Evolutionary conservation across 2,113 vertebrate genomes (phyloP), one percentile per base, ranked within the genome.

Genomic region (Perognathus longimembris): DNA sequence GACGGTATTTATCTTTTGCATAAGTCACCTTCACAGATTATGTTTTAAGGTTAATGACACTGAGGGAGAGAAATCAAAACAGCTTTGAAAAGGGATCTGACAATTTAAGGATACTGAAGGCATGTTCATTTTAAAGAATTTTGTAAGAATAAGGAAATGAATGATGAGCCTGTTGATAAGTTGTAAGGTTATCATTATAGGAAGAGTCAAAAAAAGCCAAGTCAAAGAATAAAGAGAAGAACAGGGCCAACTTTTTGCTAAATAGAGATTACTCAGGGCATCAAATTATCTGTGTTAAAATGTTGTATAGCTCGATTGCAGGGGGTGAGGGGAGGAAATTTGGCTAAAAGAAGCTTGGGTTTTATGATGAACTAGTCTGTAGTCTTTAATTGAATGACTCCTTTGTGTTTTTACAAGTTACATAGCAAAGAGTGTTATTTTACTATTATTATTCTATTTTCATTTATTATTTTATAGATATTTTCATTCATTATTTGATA

Each of bases 31-130:
- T 81, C 54, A 40, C 28, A 78, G 38, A 83, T 89, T 86, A 87
- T 87, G 17, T 95, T 91, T 93, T 91, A 38, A 95, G 15, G 38
- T 79, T 91, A 90, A 75, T 91, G 77, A 88, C 32, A 80, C 7
- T 81, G 63, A 88, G 40, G 8, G 86, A 18, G 24, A 78, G n/a
- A 91, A 64, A 64, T 45, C 86, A 34, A 92, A 96, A 91, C 54
- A 40, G n/a, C 64, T 94, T 78, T 78, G n/a, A 36, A 14, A 73
- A 74, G 11, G 18, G n/a, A 24, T 22, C 66, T 92, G 54, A 86
- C 21, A 36, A n/a, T 76, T 74, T 80, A 26, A 54, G 45, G 30
- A 69, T 28, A 82, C 21, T 74, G n/a, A 85, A 18, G 28, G 6
- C 10, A 71, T 81, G 80, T 28, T 86, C 45, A 22, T 2, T 90